Evolutionary conservation across 2,888 invertebrate species (phyloP), one percentile per base, ranked within the genome.

Genomic region (Caenorhabditis panamensis): DNA sequence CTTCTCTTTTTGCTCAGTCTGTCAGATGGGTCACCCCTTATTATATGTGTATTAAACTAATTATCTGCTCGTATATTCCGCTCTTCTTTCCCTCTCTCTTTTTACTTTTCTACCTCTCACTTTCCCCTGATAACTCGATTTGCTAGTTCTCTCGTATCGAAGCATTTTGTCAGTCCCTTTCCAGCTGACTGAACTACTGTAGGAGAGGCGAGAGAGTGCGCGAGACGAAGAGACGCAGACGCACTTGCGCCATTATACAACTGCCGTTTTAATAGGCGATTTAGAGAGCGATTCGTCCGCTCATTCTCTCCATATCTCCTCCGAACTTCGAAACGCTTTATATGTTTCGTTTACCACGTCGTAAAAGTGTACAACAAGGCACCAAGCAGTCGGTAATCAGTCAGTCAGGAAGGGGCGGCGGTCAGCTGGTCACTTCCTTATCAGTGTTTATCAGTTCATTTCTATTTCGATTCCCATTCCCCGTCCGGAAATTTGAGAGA

Each of bases 11-110:
- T 54, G 16, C 37, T 66, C 56, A 37, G 37, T 64, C 37, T 49
- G 44, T 66, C 66, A 66, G 41, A 56, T 66, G 66, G 54, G 66
- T 66, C 37, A 54, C 54, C 28, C 54, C 26, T 26, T 54, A 54
- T 54, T 54, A 54, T 54, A 54, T 54, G 54, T 66, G 26, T 56
- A 66, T 66, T 66, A 66, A 66, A 66, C 66, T 66, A 66, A 66
- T 66, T 66, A 66, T 66, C 66, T 54, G 41, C 24, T 61, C 31
- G 31, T 9, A 31, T 31, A 31, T 22, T 13, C 22, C 18, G n/a
- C n/a, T n/a, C 37, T 59, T 20, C 41, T 11, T 44, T 13, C 44
- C 36, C 58, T n/a, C n/a, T n/a, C n/a, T n/a, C n/a, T n/a, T n/a
- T n/a, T n/a, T n/a, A n/a, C 26, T 28, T 28, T 31, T 31, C 31